Evolutionary conservation across 2,888 invertebrate species (phyloP).

Genomic region (Agrotis ipsilon): DNA sequence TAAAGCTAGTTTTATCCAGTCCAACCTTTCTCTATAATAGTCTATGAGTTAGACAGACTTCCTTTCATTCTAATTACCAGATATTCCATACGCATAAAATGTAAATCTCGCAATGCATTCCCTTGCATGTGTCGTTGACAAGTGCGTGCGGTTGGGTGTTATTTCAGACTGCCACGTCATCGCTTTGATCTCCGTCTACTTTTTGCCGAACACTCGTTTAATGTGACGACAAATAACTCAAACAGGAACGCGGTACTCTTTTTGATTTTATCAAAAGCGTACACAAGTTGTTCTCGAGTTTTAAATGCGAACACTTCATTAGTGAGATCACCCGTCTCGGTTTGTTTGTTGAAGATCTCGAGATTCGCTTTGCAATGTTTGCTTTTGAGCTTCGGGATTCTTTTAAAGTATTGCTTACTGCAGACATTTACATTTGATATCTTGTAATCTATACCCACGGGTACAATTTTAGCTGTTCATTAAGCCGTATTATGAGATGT

Average conservation of each 20-base stretch:
- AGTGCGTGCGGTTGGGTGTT: constrained; percentile 81
- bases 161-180: constrained; percentile 86
- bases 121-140: constrained; percentile 69
- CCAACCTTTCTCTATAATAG: too few relatives aligned
- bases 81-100: constrained; percentile 21
- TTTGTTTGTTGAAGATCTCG: constrained; percentile 72
- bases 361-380: constrained; percentile 75
- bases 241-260: constrained; percentile 83
- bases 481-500: constrained; percentile 48
- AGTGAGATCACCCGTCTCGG: constrained; percentile 82
- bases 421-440: constrained; percentile 35
- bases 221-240: constrained; percentile 90
- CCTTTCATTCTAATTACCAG: constrained; percentile 38
- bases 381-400: constrained; percentile 60
- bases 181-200: constrained; percentile 87
- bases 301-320: constrained; percentile 86
- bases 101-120: constrained; percentile 63
- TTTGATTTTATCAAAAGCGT: constrained; percentile 85
- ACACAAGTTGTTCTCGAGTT: constrained; percentile 80
- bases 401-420: constrained; percentile 54
- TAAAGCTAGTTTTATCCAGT: too few relatives aligned
- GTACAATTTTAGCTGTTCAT: constrained; percentile 27
- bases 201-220: constrained; percentile 88
- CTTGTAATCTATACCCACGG: constrained; percentile 29
- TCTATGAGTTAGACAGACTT: constrained; percentile 2